phyloP scores from a whole-genome alignment of 2,888 invertebrate genomes.

The Thalpophila matura region DNA sequence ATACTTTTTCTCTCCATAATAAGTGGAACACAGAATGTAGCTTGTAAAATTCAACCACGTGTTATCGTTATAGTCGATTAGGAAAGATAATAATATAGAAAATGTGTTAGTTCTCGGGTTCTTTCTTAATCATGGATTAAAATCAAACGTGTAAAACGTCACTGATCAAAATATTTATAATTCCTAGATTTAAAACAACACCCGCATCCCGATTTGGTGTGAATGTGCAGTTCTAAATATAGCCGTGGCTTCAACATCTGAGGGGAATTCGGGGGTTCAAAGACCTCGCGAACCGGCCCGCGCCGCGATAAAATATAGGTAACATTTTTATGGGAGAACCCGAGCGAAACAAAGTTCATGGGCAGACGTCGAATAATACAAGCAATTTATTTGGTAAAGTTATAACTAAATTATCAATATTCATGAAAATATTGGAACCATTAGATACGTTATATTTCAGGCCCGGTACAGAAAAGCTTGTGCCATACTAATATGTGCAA shows the following conservation, averaged over 20 bases:
- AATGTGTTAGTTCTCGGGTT: too few relatives aligned
- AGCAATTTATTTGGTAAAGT: slow-evolving; percentile 14
- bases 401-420: not conserved
- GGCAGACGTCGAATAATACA: slow-evolving; percentile 62
- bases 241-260: slow-evolving; percentile 76
- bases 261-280: slow-evolving; percentile 88
- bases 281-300: slow-evolving; percentile 86
- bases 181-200: slow-evolving; percentile 72
- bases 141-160: slow-evolving; percentile 16
- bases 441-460: slow-evolving; percentile 33
- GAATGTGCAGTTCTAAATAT: slow-evolving; percentile 88
- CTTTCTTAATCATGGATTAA: not conserved
- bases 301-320: slow-evolving; percentile 73
- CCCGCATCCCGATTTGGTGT: slow-evolving; percentile 69
- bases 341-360: slow-evolving; percentile 77
- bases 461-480: slow-evolving; percentile 34
- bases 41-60: not conserved
- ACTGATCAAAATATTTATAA: slow-evolving; percentile 46
- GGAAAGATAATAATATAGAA: too few relatives aligned
- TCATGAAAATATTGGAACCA: not conserved
- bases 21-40: not conserved
- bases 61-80: not conserved
- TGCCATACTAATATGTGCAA: slow-evolving; percentile 37
- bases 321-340: slow-evolving; percentile 72
- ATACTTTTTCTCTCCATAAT: not conserved